phyloP scores from a whole-genome alignment of 64 coral and sea anemone genomes.

The Orbicella faveolata region DNA sequence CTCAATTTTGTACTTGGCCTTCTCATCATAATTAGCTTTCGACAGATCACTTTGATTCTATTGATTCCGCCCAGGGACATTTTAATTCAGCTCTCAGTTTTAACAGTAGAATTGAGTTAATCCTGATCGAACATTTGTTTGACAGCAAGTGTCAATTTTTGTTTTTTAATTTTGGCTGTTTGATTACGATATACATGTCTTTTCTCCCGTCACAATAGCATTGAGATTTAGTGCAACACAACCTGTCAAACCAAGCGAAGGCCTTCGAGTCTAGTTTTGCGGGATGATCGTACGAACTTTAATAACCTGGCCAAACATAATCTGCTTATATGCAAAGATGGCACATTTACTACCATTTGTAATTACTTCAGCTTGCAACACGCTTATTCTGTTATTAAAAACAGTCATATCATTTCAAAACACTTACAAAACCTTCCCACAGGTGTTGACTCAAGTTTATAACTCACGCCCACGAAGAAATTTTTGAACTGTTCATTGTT shows the following conservation, averaged over 20 bases:
- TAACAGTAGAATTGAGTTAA: background rate
- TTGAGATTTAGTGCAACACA: background rate
- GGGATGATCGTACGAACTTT: background rate
- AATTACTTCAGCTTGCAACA: background rate
- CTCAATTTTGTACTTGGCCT: background rate
- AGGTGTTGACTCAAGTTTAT: background rate
- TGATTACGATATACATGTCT: background rate
- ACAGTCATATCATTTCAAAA: background rate
- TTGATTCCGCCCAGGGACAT: background rate
- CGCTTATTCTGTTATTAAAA: constrained; percentile 7
- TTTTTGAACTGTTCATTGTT: background rate
- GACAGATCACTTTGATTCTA: background rate
- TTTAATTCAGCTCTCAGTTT: background rate
- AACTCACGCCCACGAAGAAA: background rate
- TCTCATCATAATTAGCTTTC: background rate
- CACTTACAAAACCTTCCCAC: background rate
- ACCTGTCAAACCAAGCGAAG: background rate
- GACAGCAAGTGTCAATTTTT: background rate
- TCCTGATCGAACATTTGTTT: background rate
- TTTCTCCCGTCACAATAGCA: background rate
- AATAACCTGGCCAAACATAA: background rate
- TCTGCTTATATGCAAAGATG: background rate
- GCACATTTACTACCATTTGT: background rate
- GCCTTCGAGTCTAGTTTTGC: background rate
- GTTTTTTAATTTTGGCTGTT: constrained; percentile 42